These are phyloP conservation scores for Petrocephalus microphthalmus DNA, from an alignment of 2,113 vertebrate genomes.

Conservation along the genomic window DNA sequence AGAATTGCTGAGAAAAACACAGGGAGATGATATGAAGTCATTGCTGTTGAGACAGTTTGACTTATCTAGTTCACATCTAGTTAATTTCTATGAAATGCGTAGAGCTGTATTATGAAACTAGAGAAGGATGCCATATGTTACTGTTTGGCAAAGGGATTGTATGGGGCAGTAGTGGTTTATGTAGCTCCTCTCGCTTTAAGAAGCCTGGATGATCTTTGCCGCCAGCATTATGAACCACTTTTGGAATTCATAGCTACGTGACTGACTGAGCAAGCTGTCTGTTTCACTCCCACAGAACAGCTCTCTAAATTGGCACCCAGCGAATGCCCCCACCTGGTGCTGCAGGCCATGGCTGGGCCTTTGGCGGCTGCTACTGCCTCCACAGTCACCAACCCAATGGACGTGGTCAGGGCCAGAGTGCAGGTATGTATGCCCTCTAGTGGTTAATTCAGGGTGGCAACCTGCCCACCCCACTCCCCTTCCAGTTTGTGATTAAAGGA, in stretches of 20 bases:
- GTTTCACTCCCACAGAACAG: constrained; percentile 67
- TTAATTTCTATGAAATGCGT: not conserved
- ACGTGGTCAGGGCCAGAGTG: constrained; percentile 86
- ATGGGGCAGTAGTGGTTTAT: not conserved
- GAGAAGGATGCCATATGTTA: not conserved
- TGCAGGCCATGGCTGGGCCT: constrained; percentile 86
- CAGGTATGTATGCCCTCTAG: constrained; percentile 65
- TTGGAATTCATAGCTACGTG: not conserved
- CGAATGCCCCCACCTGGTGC: constrained; percentile 85
- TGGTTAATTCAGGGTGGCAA: not conserved
- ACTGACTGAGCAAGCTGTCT: not conserved
- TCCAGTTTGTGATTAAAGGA: not conserved
- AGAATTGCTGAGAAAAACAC: not conserved
- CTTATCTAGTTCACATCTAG: not conserved
- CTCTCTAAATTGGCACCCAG: constrained; percentile 77
- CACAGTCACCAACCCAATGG: constrained; percentile 95
- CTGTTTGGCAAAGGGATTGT: not conserved
- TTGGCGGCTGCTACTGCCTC: constrained; percentile 88
- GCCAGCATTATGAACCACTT: not conserved
- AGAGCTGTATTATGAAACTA: not conserved
- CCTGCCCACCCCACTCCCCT: not conserved
- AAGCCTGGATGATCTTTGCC: not conserved
- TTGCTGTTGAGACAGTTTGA: not conserved
- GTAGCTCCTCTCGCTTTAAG: not conserved
- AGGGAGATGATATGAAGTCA: not conserved